phyloP scores from a whole-genome alignment of 2,797 vertebrate species.

The Sandelia bainsii region DNA sequence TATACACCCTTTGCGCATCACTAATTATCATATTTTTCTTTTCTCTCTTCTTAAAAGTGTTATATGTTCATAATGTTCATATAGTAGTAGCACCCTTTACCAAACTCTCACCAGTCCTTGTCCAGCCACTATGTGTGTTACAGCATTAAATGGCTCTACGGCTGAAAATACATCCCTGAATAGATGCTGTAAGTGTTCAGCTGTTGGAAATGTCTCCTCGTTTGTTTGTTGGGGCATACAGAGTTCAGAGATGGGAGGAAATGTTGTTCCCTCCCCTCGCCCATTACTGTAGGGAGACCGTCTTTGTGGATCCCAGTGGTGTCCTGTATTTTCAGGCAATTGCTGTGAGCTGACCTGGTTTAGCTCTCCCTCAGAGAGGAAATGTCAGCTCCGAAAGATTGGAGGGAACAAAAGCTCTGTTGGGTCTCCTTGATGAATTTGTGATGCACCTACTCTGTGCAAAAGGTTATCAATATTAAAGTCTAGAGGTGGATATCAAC shows the following conservation, averaged over 20 bases:
- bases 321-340: constrained; percentile 51
- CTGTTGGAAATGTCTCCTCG: constrained; percentile 21
- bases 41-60: constrained; percentile 20
- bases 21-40: neutral
- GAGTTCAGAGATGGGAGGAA: constrained; percentile 28
- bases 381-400: constrained; percentile 60
- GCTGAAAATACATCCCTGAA: constrained; percentile 9
- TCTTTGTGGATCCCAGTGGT: constrained; percentile 34
- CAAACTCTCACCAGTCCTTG: constrained; percentile 5
- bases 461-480: constrained; percentile 56
- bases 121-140: constrained; percentile 16
- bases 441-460: constrained; percentile 45
- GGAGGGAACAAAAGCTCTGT: constrained; percentile 53
- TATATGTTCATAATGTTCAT: constrained; percentile 12
- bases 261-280: constrained; percentile 1
- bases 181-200: neutral
- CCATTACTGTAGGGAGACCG: constrained; percentile 25
- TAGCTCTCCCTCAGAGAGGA: constrained; percentile 48
- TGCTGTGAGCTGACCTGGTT: constrained; percentile 65
- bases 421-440: constrained; percentile 55
- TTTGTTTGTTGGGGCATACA: constrained; percentile 17
- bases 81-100: constrained; percentile 9
- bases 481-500: constrained; percentile 6
- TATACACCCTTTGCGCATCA: neutral
- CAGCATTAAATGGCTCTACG: neutral